Evolutionary conservation across 2,888 invertebrate species (phyloP).

Genomic region (Eugnorisma glareosa): DNA sequence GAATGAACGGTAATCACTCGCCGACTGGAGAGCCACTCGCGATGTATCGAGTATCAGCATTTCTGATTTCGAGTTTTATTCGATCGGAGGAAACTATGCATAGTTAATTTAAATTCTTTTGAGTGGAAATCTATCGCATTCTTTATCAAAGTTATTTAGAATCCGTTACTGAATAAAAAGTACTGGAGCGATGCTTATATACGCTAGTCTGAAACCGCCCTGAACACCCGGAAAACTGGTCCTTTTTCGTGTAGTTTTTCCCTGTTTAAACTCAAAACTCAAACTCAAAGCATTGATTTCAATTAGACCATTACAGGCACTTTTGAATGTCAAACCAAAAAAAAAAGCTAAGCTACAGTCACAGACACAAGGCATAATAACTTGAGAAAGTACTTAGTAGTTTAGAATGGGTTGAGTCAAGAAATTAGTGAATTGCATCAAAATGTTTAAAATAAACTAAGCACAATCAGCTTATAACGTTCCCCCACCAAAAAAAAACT

Average conservation of each 20-base stretch:
- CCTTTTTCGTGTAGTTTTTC: background rate
- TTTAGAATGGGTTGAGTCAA: background rate
- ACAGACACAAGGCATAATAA: too few relatives aligned
- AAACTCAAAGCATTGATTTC: too few relatives aligned
- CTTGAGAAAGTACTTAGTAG: too few relatives aligned
- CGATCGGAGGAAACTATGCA: slow-evolving; percentile 15
- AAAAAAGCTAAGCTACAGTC: too few relatives aligned
- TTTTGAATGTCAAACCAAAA: too few relatives aligned
- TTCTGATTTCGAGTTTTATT: slow-evolving; percentile 47
- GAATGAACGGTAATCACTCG: slow-evolving; percentile 73
- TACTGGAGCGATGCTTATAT: background rate
- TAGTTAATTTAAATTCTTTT: background rate
- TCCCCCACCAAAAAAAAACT: too few relatives aligned
- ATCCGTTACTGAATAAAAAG: background rate
- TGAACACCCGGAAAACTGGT: background rate
- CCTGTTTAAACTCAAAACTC: too few relatives aligned
- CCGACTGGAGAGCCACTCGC: slow-evolving; percentile 57
- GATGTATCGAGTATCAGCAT: slow-evolving; percentile 61
- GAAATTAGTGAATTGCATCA: background rate
- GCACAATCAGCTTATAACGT: too few relatives aligned
- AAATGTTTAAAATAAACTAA: background rate
- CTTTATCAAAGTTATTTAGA: background rate
- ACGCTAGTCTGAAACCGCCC: background rate
- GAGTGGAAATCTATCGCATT: background rate
- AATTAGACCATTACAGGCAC: too few relatives aligned